A percentile compares a stretch with the other conserved stretches of the same genome.
Evolutionary conservation across 2,888 invertebrate genomes (phyloP).

Genomic region (Branchellion lobata): DNA sequence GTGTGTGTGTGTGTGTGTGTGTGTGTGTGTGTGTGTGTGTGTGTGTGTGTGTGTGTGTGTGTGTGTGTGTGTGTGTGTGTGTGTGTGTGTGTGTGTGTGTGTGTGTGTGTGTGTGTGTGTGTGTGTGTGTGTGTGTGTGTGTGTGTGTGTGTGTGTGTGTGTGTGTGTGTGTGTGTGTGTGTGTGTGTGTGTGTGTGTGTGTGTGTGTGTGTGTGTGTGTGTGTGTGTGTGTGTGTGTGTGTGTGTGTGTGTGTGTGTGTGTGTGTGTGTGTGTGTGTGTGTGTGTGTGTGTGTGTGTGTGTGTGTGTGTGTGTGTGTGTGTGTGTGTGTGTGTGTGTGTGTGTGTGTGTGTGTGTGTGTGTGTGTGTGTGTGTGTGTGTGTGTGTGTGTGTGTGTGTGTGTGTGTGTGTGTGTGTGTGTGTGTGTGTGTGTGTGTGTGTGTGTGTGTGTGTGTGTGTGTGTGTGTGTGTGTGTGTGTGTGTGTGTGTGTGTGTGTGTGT

Average conservation of each 20-base stretch:
- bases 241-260: too few species aligned
- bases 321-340: slow-evolving; percentile 34
- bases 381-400: background rate
- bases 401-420: too few species aligned
- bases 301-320: slow-evolving; percentile 35
- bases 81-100: background rate
- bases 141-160: too few species aligned
- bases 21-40: slow-evolving; percentile 35
- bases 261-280: slow-evolving; percentile 33
- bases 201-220: too few species aligned
- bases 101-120: background rate
- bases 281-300: slow-evolving; percentile 36
- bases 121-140: too few species aligned
- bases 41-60: slow-evolving; percentile 36
- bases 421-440: too few species aligned
- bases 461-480: too few species aligned
- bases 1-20: slow-evolving; percentile 35
- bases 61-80: slow-evolving; percentile 17
- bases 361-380: background rate
- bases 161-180: too few species aligned
- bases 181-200: too few species aligned
- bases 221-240: too few species aligned
- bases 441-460: too few species aligned
- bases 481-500: too few species aligned
- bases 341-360: background rate